phyloP scores from a whole-genome alignment of 2,113 vertebrate genomes.

The Copsychus sechellarum region DNA sequence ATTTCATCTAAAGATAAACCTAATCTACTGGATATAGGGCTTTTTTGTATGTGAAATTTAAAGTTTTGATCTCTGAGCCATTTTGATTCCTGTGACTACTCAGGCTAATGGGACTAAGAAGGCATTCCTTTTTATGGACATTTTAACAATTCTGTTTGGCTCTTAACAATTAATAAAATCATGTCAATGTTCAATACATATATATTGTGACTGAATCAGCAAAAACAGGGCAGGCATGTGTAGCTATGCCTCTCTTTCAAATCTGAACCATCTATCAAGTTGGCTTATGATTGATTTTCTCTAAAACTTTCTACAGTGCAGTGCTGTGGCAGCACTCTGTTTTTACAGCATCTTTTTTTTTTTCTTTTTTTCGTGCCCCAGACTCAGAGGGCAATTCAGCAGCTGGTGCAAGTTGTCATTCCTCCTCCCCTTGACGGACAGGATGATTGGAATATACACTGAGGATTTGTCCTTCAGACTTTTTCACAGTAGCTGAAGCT shows the following conservation, averaged over 20 bases:
- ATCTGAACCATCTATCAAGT: slow-evolving; percentile 36
- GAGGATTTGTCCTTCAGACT: slow-evolving; percentile 8
- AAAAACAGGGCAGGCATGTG: background rate
- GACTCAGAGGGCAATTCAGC: slow-evolving; percentile 7
- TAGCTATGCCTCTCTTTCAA: slow-evolving; percentile 7
- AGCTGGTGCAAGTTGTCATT: slow-evolving; percentile 1
- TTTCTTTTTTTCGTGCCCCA: background rate
- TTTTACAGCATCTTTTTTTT: background rate
- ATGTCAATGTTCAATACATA: background rate
- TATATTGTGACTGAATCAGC: slow-evolving; percentile 17
- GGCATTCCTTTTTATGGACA: background rate
- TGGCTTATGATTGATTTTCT: slow-evolving; percentile 55
- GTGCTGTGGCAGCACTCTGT: slow-evolving; percentile 29
- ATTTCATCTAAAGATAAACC: background rate
- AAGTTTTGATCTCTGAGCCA: background rate
- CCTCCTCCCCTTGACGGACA: background rate
- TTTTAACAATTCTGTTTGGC: background rate
- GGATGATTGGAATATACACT: background rate
- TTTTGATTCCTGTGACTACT: background rate
- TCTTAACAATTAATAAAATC: slow-evolving; percentile 29
- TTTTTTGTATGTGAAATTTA: background rate
- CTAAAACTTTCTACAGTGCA: slow-evolving; percentile 30
- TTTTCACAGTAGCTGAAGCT: background rate
- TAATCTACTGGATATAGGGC: background rate
- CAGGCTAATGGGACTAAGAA: background rate